Evolutionary conservation across 2,797 vertebrate genomes (phyloP).

Genomic region (Etheostoma perlongum): DNA sequence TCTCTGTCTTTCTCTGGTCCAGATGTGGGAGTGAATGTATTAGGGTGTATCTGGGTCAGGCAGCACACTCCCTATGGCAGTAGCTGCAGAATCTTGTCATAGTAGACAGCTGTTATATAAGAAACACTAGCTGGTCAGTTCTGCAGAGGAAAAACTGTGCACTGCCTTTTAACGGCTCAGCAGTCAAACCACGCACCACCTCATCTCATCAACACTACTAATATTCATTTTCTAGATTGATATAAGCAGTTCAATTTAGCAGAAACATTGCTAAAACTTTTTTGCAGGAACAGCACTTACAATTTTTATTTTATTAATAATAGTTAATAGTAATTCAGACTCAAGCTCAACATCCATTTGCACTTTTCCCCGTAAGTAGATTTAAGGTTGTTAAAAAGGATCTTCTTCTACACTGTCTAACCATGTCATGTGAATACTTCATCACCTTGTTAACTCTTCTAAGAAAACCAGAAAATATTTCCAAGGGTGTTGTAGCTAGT

Average conservation of each 20-base stretch:
- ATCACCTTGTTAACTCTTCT: background rate
- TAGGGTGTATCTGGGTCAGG: slow-evolving; percentile 81
- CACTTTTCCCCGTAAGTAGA: background rate
- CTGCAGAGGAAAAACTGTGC: slow-evolving; percentile 54
- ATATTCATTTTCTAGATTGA: background rate
- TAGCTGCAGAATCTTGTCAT: slow-evolving; percentile 76
- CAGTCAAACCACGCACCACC: slow-evolving; percentile 5
- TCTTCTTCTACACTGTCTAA: background rate
- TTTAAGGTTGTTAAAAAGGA: background rate
- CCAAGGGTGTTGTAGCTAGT: background rate
- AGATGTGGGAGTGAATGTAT: slow-evolving; percentile 78
- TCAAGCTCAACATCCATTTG: background rate
- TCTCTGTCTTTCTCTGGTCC: slow-evolving; percentile 52
- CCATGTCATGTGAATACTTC: background rate
- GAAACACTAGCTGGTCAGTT: slow-evolving; percentile 62
- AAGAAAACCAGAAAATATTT: background rate
- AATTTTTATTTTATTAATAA: background rate
- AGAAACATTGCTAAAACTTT: background rate
- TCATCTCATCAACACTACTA: background rate
- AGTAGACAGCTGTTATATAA: slow-evolving; percentile 79
- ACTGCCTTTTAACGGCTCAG: background rate
- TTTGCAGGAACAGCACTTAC: background rate
- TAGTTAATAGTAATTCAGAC: background rate
- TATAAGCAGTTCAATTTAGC: background rate
- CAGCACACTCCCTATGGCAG: slow-evolving; percentile 67